Evolutionary conservation across 2,113 vertebrate species (phyloP).

Genomic region (Grallaria varia): DNA sequence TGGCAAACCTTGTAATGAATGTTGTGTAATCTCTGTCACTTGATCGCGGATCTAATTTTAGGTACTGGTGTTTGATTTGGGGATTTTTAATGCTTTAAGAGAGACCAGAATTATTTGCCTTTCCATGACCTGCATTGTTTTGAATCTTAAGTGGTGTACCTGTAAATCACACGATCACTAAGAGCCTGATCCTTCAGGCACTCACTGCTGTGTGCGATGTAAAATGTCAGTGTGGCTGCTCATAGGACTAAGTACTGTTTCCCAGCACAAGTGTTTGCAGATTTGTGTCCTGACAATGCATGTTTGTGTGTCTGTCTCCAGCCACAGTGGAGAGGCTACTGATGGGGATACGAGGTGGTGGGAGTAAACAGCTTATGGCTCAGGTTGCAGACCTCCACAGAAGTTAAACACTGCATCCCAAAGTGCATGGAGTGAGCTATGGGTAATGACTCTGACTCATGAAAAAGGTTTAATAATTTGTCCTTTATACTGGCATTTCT

Average conservation of each 20-base stretch:
- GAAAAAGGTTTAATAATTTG: neutral
- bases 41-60: conserved; percentile 16
- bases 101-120: neutral
- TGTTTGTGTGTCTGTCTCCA: neutral
- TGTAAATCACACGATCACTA: neutral
- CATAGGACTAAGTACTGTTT: neutral
- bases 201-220: neutral
- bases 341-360: neutral
- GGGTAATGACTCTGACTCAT: neutral
- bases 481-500: neutral
- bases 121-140: neutral
- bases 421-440: neutral
- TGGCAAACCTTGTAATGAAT: neutral
- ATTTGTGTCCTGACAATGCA: neutral
- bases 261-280: neutral
- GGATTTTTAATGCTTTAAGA: neutral
- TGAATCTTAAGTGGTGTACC: neutral
- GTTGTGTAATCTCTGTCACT: conserved; percentile 9
- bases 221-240: neutral
- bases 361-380: neutral
- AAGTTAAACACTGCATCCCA: neutral
- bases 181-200: neutral
- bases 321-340: neutral
- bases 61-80: conserved; percentile 18
- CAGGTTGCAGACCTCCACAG: neutral